These are phyloP conservation scores for Orchestia grillus DNA, from an alignment of 1,140 invertebrate species.

Conservation along the genomic window DNA sequence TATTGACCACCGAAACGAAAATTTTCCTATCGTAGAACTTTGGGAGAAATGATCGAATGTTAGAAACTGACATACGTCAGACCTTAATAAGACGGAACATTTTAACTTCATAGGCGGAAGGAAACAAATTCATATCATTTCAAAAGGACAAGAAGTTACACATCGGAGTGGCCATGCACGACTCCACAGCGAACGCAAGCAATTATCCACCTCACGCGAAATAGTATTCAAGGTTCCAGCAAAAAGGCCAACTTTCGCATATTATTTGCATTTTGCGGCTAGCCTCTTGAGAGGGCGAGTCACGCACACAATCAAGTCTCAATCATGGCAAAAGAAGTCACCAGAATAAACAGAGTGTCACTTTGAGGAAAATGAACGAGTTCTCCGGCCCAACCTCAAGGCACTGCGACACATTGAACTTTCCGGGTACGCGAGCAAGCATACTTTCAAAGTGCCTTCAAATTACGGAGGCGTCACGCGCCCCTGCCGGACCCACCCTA, in stretches of 20 bases:
- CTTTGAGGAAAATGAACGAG: background rate
- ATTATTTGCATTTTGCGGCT: background rate
- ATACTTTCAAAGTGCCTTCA: background rate
- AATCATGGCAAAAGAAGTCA: conserved; percentile 40
- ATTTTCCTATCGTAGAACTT: background rate
- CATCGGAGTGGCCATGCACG: background rate
- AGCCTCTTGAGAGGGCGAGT: background rate
- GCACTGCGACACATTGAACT: background rate
- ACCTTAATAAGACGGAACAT: background rate
- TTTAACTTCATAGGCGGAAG: background rate
- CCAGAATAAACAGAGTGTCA: conserved; percentile 20
- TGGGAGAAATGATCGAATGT: background rate
- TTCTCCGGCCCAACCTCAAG: background rate
- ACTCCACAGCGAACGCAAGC: background rate
- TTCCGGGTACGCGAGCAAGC: background rate
- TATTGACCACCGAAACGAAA: background rate
- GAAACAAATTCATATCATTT: background rate
- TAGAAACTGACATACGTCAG: too few species aligned
- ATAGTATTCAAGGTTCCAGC: background rate
- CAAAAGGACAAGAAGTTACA: background rate
- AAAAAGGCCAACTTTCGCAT: background rate
- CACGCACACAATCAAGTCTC: conserved; percentile 13
- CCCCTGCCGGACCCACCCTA: background rate
- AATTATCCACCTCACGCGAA: background rate
- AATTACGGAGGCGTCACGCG: background rate